Conservation (phyloP, 1,140 invertebrate genomes). For the Hycleus cichorii region DNA sequence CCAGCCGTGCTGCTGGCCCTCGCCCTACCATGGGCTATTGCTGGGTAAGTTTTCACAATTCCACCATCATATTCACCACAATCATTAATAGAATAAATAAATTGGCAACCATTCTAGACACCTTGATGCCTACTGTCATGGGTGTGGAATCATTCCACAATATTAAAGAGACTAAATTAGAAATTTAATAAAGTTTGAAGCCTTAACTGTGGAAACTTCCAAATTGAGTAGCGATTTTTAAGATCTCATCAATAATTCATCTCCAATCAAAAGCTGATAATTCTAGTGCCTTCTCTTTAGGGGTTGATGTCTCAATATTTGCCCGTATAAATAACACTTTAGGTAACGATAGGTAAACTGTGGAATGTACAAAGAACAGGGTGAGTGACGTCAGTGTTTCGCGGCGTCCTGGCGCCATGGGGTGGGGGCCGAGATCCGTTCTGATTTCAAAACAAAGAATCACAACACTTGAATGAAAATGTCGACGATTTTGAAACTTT, state of each 20-base stretch:
- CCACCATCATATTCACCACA: too few species aligned
- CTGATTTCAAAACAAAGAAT: conserved; percentile 31
- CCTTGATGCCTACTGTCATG: not conserved
- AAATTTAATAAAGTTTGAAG: too few species aligned
- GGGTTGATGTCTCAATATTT: not conserved
- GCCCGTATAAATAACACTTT: not conserved
- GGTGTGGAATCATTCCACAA: not conserved
- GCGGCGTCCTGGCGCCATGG: conserved; percentile 22
- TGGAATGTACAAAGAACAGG: conserved; percentile 21
- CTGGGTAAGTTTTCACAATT: conserved; percentile 28
- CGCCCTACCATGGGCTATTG: conserved; percentile 29
- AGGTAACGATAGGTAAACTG: not conserved
- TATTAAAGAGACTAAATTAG: not conserved
- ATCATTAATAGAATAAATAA: too few species aligned
- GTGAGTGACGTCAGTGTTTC: conserved; percentile 22
- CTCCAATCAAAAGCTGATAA: too few species aligned
- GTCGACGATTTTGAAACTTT: not conserved
- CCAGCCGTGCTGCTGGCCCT: conserved; percentile 38
- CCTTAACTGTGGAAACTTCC: too few species aligned
- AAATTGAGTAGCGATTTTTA: too few species aligned
- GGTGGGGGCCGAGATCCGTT: conserved; percentile 18
- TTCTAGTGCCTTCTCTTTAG: too few species aligned
- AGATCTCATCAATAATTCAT: too few species aligned
- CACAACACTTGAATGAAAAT: not conserved
- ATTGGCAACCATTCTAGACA: too few species aligned